Percentiles rank a stretch among this genome's conserved stretches.
Conservation (phyloP, 1,140 invertebrate genomes). For the Drosophila asahinai region DNA sequence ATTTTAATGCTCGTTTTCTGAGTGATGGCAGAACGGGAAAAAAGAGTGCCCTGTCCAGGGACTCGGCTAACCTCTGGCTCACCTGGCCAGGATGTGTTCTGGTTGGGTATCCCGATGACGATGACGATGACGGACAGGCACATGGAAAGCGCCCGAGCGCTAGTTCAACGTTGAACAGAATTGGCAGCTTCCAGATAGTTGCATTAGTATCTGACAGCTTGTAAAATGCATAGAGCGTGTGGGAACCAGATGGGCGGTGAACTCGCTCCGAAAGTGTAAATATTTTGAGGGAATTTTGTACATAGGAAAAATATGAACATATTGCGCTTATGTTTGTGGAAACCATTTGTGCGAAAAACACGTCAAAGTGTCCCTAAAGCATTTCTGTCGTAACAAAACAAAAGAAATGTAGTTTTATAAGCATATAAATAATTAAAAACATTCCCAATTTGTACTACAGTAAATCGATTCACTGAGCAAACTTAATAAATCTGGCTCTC, state of each 20-base stretch:
- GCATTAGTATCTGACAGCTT: conserved; percentile 63
- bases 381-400: background rate
- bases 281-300: conserved; percentile 43
- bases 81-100: conserved; percentile 38
- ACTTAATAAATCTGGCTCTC: background rate
- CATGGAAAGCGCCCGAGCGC: conserved; percentile 36
- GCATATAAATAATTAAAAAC: conserved; percentile 15
- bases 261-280: conserved; percentile 32
- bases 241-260: background rate
- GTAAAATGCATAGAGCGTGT: conserved; percentile 31
- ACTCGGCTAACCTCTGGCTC: conserved; percentile 24
- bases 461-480: conserved; percentile 9
- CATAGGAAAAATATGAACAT: conserved; percentile 10
- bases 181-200: conserved; percentile 69
- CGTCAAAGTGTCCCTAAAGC: background rate
- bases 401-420: background rate
- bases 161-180: conserved; percentile 45
- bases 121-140: conserved; percentile 62
- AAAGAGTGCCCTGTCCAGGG: conserved; percentile 9
- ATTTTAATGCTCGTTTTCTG: background rate
- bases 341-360: background rate
- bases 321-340: conserved; percentile 1
- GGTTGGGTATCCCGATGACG: conserved; percentile 19
- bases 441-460: background rate
- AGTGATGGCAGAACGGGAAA: background rate